Conservation (phyloP, 2,888 invertebrate genomes). For the Caenorhabditis becei region DNA sequence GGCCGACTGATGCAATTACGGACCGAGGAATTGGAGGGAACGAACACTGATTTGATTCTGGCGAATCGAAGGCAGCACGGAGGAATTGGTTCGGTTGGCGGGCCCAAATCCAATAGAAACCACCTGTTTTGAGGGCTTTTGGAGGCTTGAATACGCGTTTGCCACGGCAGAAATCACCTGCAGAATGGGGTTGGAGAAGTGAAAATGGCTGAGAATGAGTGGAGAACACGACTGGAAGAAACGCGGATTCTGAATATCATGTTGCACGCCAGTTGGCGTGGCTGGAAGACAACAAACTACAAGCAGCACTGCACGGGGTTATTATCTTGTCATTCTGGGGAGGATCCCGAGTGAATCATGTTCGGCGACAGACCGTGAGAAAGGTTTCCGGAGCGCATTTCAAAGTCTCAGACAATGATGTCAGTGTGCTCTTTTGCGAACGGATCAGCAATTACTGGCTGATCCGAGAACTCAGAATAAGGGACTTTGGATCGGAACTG, state of each 20-base stretch:
- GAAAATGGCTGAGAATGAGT: not conserved
- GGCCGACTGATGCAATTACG: constrained; percentile 53
- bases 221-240: constrained; percentile 20
- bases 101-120: constrained; percentile 36
- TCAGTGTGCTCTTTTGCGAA: not conserved
- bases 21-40: constrained; percentile 16
- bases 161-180: not conserved
- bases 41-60: constrained; percentile 50
- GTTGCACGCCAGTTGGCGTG: constrained; percentile 48
- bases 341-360: not conserved
- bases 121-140: constrained; percentile 25
- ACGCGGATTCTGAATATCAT: constrained; percentile 17
- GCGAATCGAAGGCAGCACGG: constrained; percentile 14
- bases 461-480: not conserved
- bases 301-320: not conserved
- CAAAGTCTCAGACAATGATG: not conserved
- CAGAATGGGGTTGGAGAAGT: not conserved
- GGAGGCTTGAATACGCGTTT: constrained; percentile 1
- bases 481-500: too few species aligned
- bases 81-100: constrained; percentile 39
- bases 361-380: constrained; percentile 9
- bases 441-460: not conserved
- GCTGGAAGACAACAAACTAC: not conserved
- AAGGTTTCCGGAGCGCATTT: constrained; percentile 5
- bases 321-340: not conserved